Percentiles rank a stretch among this genome's conserved stretches.
These are phyloP conservation scores for Rhyacichthys aspro DNA, from an alignment of 2,797 vertebrate species.

Conservation along the genomic window DNA sequence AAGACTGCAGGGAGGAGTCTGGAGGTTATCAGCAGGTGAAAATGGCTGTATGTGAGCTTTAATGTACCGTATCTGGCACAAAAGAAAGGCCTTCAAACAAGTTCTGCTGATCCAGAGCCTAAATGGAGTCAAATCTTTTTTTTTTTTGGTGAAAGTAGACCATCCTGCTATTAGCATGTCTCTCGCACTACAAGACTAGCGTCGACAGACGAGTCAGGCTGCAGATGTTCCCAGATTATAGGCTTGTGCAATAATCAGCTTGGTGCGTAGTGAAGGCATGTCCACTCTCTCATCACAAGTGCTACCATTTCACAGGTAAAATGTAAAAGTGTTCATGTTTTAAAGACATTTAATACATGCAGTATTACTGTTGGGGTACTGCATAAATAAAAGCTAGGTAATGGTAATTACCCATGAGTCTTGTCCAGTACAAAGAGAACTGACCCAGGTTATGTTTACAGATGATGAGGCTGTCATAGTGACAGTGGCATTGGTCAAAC, in stretches of 20 bases:
- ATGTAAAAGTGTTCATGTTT: slow-evolving; percentile 13
- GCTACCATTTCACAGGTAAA: slow-evolving; percentile 28
- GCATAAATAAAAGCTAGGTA: no score
- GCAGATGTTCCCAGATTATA: slow-evolving; percentile 77
- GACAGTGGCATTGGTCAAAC: no score
- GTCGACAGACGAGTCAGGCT: slow-evolving; percentile 48
- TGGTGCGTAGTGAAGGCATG: slow-evolving; percentile 45
- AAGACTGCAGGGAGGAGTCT: no score
- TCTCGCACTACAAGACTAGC: slow-evolving; percentile 32
- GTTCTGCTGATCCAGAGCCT: neutral
- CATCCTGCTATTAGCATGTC: slow-evolving; percentile 51
- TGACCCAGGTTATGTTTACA: no score
- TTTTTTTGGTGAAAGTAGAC: slow-evolving; percentile 45
- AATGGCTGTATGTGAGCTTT: no score
- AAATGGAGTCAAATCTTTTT: slow-evolving; percentile 35
- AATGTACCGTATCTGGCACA: no score
- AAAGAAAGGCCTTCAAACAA: no score
- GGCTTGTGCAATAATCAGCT: slow-evolving; percentile 73
- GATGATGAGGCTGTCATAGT: neutral
- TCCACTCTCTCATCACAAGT: slow-evolving; percentile 62
- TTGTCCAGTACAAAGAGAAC: no score
- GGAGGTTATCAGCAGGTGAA: no score
- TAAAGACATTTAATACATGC: neutral
- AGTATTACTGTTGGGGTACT: no score
- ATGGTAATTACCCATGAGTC: no score